phyloP scores from a whole-genome alignment of 2,888 invertebrate species.

The Dryadula phaetusa region DNA sequence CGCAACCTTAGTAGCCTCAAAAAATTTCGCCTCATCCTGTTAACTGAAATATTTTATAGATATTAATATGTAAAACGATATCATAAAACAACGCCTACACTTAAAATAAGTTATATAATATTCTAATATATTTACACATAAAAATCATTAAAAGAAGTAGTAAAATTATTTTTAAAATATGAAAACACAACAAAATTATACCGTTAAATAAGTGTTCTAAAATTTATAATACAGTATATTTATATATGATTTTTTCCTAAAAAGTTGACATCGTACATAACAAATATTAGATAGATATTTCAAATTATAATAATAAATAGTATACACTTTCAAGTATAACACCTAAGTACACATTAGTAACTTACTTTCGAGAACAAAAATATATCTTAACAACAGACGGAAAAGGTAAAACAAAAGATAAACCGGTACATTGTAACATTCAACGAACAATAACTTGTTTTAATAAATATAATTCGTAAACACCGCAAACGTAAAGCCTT shows the following conservation, averaged over 20 bases:
- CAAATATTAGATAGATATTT: not conserved
- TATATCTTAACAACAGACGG: constrained; percentile 6
- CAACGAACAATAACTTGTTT: constrained; percentile 24
- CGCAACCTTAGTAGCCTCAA: constrained; percentile 63
- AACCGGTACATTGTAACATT: constrained; percentile 23
- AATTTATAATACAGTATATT: not conserved
- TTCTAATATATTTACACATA: not conserved
- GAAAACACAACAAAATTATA: not conserved
- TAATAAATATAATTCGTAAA: constrained; percentile 20
- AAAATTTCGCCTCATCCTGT: constrained; percentile 54
- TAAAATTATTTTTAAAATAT: not conserved
- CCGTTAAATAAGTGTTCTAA: not conserved
- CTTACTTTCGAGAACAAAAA: constrained; percentile 3
- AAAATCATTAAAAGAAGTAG: not conserved
- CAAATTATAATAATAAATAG: not conserved
- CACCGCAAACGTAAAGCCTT: constrained; percentile 18
- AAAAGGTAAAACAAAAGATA: constrained; percentile 15
- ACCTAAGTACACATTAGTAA: not conserved
- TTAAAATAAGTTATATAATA: not conserved
- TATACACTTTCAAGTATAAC: not conserved
- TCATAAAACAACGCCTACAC: constrained; percentile 5
- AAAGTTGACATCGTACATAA: not conserved
- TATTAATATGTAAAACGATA: constrained; percentile 4
- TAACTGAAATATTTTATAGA: constrained; percentile 44
- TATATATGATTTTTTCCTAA: not conserved